phyloP scores from a whole-genome alignment of 2,797 vertebrate species.

The Pagetopsis macropterus region DNA sequence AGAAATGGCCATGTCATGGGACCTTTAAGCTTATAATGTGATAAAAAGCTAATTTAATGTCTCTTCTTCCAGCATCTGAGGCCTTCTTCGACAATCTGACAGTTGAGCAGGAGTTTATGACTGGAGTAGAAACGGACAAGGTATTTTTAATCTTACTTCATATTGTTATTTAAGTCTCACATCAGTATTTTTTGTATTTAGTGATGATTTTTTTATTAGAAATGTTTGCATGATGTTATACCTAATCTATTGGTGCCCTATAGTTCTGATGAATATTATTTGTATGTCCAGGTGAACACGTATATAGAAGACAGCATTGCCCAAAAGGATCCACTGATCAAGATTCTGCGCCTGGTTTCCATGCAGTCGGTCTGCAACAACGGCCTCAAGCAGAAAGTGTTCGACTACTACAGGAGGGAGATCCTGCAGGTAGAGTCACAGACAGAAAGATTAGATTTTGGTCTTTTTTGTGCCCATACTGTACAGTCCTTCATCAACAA shows the following conservation, averaged over 20 bases:
- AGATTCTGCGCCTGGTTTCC: constrained; percentile 93
- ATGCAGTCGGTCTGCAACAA: constrained; percentile 98
- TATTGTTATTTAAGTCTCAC: too few species aligned
- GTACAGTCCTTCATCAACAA: not conserved
- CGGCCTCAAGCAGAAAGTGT: constrained; percentile 95
- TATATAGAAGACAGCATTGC: constrained; percentile 96
- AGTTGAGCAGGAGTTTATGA: constrained; percentile 99
- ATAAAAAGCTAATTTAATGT: not conserved
- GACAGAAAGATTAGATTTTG: not conserved
- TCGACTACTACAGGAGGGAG: constrained; percentile 96
- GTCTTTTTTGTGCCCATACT: not conserved
- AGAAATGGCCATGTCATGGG: too few species aligned
- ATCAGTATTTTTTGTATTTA: too few species aligned
- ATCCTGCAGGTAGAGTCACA: constrained; percentile 90
- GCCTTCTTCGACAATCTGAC: constrained; percentile 98
- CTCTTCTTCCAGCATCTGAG: constrained; percentile 90
- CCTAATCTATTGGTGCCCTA: not conserved
- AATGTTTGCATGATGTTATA: not conserved
- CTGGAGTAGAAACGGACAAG: constrained; percentile 98
- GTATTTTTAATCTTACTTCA: constrained; percentile 65
- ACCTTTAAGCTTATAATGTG: not conserved
- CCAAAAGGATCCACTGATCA: constrained; percentile 93
- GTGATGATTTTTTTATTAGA: not conserved
- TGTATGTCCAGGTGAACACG: constrained; percentile 87
- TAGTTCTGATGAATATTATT: not conserved